Percentiles rank a stretch among this genome's conserved stretches.
phyloP scores from a whole-genome alignment of 2,113 vertebrate species.

The Amphiprion percula region DNA sequence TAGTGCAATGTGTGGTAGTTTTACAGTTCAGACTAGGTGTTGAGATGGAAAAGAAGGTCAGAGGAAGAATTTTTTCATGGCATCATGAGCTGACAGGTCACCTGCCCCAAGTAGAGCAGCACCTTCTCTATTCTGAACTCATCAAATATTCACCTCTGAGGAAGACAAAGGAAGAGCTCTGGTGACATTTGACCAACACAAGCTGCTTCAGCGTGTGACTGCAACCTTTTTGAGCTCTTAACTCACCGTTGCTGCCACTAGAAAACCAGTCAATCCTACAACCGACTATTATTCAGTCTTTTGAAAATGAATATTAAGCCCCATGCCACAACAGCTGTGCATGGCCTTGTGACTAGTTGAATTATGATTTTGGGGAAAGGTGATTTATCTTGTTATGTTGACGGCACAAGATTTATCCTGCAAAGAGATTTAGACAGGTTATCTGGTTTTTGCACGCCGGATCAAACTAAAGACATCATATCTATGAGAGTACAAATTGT shows the following conservation, averaged over 20 bases:
- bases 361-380: slow-evolving; percentile 17
- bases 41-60: slow-evolving; percentile 30
- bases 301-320: slow-evolving; percentile 40
- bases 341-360: background rate
- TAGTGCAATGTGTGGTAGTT: background rate
- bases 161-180: slow-evolving; percentile 58
- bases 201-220: slow-evolving; percentile 45
- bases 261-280: slow-evolving; percentile 28
- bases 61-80: slow-evolving; percentile 21
- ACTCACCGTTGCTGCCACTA: slow-evolving; percentile 56
- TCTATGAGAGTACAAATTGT: slow-evolving; percentile 39
- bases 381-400: slow-evolving; percentile 26
- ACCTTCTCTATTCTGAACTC: slow-evolving; percentile 50
- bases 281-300: slow-evolving; percentile 30
- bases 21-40: background rate
- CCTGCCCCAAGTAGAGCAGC: slow-evolving; percentile 33
- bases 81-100: slow-evolving; percentile 37
- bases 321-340: background rate
- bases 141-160: slow-evolving; percentile 74
- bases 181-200: slow-evolving; percentile 55
- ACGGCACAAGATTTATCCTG: background rate
- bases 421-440: slow-evolving; percentile 35
- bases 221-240: slow-evolving; percentile 48
- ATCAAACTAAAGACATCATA: slow-evolving; percentile 46
- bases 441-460: slow-evolving; percentile 24